Evolutionary conservation across 2,888 invertebrate species (phyloP).

Genomic region (Agriopis marginaria): DNA sequence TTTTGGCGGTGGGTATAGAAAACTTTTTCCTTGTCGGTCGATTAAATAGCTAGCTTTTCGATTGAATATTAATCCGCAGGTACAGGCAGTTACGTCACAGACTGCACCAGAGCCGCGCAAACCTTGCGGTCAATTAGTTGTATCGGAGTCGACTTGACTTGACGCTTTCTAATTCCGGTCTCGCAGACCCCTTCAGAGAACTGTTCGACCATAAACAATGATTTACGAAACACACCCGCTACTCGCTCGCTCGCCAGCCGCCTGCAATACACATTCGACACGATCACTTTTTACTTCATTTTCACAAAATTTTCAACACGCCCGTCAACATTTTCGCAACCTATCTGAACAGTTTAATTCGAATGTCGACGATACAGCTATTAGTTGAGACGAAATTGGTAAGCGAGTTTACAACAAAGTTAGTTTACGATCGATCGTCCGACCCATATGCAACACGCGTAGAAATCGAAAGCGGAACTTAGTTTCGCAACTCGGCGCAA

Average conservation of each 20-base stretch:
- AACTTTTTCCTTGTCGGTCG: slow-evolving; percentile 27
- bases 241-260: slow-evolving; percentile 53
- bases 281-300: slow-evolving; percentile 58
- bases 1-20: slow-evolving; percentile 7
- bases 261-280: slow-evolving; percentile 70
- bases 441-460: slow-evolving; percentile 80
- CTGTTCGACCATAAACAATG: slow-evolving; percentile 83
- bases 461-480: slow-evolving; percentile 81
- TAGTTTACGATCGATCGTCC: slow-evolving; percentile 73
- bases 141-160: slow-evolving; percentile 67
- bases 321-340: slow-evolving; percentile 42
- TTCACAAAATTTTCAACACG: slow-evolving; percentile 65
- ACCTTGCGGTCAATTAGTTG: slow-evolving; percentile 83
- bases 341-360: slow-evolving; percentile 29
- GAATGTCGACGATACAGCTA: slow-evolving; percentile 40
- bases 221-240: slow-evolving; percentile 76
- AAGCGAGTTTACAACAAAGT: slow-evolving; percentile 56
- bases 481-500: slow-evolving; percentile 73
- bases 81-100: slow-evolving; percentile 63
- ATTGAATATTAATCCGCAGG: slow-evolving; percentile 34
- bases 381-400: slow-evolving; percentile 61
- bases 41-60: slow-evolving; percentile 21
- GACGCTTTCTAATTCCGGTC: slow-evolving; percentile 84
- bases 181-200: slow-evolving; percentile 74
- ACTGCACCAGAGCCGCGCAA: slow-evolving; percentile 72